Evolutionary conservation across 2,888 invertebrate species (phyloP), one percentile per base, ranked within the genome.

Genomic region (Coenonympha glycerion): DNA sequence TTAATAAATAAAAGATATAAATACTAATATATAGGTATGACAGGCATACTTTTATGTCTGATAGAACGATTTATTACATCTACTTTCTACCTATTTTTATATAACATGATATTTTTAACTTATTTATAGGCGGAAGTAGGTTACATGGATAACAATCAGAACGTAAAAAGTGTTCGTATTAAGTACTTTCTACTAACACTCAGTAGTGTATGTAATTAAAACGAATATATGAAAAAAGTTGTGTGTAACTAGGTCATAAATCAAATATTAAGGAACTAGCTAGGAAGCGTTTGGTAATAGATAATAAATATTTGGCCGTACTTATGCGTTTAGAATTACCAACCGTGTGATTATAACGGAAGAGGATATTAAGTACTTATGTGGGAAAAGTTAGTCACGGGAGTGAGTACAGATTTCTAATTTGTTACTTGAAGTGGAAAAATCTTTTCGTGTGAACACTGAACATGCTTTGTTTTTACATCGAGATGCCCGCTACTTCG

Each of bases 371-470:
- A n/a, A n/a, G n/a, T n/a, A n/a, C n/a, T n/a, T n/a, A 39, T 39
- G 21, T 15, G 34, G 18, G 28, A 24, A 47, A 31, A 22, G 16
- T 39, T n/a, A 40, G 24, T 22, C 47, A 47, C 28, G 22, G n/a
- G 47, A 39, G 31, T 39, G 47, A 40, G 13, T 39, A 31, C 26
- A 47, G 47, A 33, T 47, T 47, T 47, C 33, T 39, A n/a, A 47
- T 18, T 16, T 39, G 40, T 4, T 31, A 31, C 22, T 15, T 40
- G 45, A 45, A 47, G 39, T 30, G 47, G 36, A 40, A 47, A 40
- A 15, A 31, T 39, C 31, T 47, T 21, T 31, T 47, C 18, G 18
- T 28, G 36, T 30, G 18, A 15, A 16, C 16, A 33, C 16, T 13
- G 3, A 16, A 22, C 15, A 9, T 24, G 22, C n/a, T 30, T n/a